These are phyloP conservation scores for Phenganax subtilis DNA, from an alignment of 92 coral and sea anemone genomes.

Conservation along the genomic window DNA sequence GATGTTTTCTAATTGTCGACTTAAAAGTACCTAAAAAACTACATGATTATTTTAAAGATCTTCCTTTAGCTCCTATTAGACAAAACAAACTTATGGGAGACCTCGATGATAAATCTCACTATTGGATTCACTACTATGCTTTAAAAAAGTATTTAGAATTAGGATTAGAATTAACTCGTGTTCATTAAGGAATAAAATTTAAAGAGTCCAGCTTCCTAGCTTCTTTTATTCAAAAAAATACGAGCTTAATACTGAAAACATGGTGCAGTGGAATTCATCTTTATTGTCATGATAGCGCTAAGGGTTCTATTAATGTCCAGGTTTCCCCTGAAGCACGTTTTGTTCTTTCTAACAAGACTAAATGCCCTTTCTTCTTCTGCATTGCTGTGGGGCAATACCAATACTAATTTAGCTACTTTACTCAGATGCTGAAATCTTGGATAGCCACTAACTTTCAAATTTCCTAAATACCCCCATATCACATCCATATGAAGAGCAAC, in stretches of 20 bases:
- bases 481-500: conserved; percentile 1
- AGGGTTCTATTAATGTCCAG: conserved; percentile 2
- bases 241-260: not conserved
- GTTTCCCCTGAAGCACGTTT: conserved; percentile 11
- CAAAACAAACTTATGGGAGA: no score
- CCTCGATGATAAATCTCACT: no score
- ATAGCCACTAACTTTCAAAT: conserved; percentile 11
- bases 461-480: conserved; percentile 5
- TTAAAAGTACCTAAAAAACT: no score
- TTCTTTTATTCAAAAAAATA: no score
- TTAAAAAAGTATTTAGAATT: no score
- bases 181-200: no score
- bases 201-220: no score
- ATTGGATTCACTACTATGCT: no score
- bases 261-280: conserved; percentile 8
- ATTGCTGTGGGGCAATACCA: conserved; percentile 9
- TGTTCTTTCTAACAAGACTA: conserved; percentile 18
- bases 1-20: no score
- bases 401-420: conserved; percentile 4
- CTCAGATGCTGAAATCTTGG: conserved; percentile 8
- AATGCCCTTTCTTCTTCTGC: conserved; percentile 10
- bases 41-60: no score
- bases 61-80: no score
- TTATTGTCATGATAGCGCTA: conserved; percentile 12
- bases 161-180: no score